Evolutionary conservation across 2,888 invertebrate genomes (phyloP).

Genomic region (Eudemis profundana): DNA sequence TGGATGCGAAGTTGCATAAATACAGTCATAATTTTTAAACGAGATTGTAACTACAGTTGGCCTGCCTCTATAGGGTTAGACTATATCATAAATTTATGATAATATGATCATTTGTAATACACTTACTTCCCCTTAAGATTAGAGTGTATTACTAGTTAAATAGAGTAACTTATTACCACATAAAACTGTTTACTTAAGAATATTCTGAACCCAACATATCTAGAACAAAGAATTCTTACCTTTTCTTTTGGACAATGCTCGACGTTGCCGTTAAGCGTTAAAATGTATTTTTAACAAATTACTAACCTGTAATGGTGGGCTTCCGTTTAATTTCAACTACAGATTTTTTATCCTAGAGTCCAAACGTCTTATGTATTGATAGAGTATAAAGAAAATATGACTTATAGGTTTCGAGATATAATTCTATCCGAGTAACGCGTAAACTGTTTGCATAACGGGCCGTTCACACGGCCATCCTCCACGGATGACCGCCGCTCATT

Average conservation of each 20-base stretch:
- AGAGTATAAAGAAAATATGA: slow-evolving; percentile 37
- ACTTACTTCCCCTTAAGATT: no score
- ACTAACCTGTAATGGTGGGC: slow-evolving; percentile 30
- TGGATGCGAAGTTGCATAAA: no score
- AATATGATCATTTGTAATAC: no score
- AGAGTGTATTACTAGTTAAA: no score
- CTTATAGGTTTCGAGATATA: slow-evolving; percentile 37
- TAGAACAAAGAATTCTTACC: neutral
- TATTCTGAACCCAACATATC: neutral
- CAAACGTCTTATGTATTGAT: neutral
- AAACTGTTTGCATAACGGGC: slow-evolving; percentile 76
- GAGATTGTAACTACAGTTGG: no score
- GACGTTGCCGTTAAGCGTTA: slow-evolving; percentile 19
- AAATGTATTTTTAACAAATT: slow-evolving; percentile 29
- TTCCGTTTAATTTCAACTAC: slow-evolving; percentile 38
- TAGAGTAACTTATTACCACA: no score
- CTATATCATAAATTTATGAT: no score
- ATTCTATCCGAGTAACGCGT: slow-evolving; percentile 61
- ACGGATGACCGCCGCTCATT: slow-evolving; percentile 81
- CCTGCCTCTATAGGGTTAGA: no score
- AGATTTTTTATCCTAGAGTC: neutral
- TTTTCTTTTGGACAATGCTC: slow-evolving; percentile 3
- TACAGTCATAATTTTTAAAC: no score
- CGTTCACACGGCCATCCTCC: slow-evolving; percentile 81
- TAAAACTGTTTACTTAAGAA: neutral